Base-by-base conservation (phyloP, 2,888 invertebrate genomes). In the Helicoverpa assulta region DNA sequence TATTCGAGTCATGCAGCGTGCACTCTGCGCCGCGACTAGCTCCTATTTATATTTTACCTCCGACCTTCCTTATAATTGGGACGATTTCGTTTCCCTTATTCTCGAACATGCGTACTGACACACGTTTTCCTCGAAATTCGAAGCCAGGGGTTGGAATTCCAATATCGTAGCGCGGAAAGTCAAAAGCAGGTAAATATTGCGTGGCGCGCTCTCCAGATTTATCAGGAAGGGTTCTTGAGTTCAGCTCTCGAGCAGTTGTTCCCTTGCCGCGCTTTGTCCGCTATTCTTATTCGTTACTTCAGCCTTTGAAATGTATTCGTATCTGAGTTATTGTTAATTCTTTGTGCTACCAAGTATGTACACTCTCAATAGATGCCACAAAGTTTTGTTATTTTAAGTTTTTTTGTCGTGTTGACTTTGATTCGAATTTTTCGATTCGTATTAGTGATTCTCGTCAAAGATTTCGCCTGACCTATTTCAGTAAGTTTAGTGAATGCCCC, bases 111-210 rank as follows among this genome's bases (percentile, higher is more conserved):
- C 40, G 10, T 10, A 56, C 37, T 59, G 29, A 64, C 74, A 77
- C 71, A 56, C 56, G 61, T 81, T 67, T 69, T 62, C 52, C 19
- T 47, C 40, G 60, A 60, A 61, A 71, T 53, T 37, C 65, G 60
- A 63, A 26, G 63, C 51, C 51, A n/a, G 21, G 61, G 53, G 1
- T 40, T 16, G 76, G 76, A 70, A 82, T 84, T 84, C 67, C 77
- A 82, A 84, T 84, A 82, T 79, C 55, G 67, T 73, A 54, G 55
- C 59, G 37, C 62, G 52, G 18, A 19, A 56, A 66, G 62, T 51
- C 53, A 40, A 47, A 69, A 79, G 65, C 82, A 83, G 70, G 77
- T 76, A 82, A 84, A 84, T 82, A 77, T 82, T 82, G 73, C 67
- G 67, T 72, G 69, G 37, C 59, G 43, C 21, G 60, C 59, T 50